Conservation (phyloP, 2,113 vertebrate genomes). For the Saccopteryx leptura region DNA sequence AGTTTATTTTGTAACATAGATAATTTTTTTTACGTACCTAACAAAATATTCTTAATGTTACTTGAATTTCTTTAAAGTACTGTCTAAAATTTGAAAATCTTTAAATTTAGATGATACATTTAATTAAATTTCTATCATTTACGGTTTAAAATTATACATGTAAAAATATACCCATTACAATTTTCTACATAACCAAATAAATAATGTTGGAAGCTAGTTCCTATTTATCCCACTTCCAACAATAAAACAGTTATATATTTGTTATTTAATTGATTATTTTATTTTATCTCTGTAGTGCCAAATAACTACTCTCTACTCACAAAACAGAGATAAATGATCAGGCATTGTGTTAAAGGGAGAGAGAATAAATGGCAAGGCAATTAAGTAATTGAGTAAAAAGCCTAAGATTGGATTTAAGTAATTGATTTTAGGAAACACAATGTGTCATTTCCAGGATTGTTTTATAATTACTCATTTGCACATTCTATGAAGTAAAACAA, state of each 20-base stretch:
- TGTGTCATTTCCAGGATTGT: neutral
- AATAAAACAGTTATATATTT: neutral
- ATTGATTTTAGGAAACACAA: neutral
- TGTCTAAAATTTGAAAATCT: neutral
- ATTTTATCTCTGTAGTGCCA: neutral
- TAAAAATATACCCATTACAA: neutral
- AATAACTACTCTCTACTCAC: neutral
- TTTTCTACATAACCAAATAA: neutral
- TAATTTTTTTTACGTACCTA: neutral
- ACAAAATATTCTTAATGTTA: neutral
- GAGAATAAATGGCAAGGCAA: neutral
- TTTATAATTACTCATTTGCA: conserved; percentile 48
- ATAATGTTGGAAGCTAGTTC: neutral
- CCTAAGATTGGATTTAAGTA: neutral
- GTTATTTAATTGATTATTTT: neutral
- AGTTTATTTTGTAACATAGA: neutral
- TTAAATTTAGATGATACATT: neutral
- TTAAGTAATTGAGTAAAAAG: neutral
- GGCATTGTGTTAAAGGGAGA: neutral
- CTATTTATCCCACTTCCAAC: neutral
- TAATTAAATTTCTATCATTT: neutral
- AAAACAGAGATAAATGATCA: neutral
- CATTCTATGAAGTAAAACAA: conserved; percentile 6
- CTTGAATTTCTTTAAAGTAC: neutral
- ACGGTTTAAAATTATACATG: neutral